A percentile compares a stretch with the other conserved stretches of the same genome.
These are phyloP conservation scores for Mycogona germanica DNA, from an alignment of 2,888 invertebrate genomes.

Conservation along the genomic window DNA sequence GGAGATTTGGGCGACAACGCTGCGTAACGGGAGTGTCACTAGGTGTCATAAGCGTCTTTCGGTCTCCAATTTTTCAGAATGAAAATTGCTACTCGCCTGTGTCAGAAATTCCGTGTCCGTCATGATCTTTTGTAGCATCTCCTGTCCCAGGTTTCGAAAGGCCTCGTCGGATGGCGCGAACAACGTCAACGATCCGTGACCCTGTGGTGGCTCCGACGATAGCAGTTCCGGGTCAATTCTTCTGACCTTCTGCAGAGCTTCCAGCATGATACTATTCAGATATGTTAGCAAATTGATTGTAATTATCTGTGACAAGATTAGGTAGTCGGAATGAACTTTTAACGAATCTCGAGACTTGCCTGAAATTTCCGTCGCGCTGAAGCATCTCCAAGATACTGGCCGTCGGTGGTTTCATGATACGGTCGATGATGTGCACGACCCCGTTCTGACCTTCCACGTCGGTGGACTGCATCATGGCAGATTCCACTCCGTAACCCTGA, in stretches of 20 bases:
- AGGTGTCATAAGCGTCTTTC: too few species aligned
- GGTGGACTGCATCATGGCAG: slow-evolving; percentile 35
- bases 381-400: slow-evolving; percentile 35
- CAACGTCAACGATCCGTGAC: slow-evolving; percentile 41
- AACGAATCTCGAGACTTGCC: slow-evolving; percentile 27
- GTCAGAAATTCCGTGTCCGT: slow-evolving; percentile 29
- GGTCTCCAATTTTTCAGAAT: too few species aligned
- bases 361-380: slow-evolving; percentile 34
- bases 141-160: slow-evolving; percentile 44
- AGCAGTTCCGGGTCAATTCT: slow-evolving; percentile 27
- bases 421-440: slow-evolving; percentile 39
- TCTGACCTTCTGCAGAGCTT: slow-evolving; percentile 32
- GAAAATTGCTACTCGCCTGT: slow-evolving; percentile 30
- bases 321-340: background rate
- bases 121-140: slow-evolving; percentile 30
- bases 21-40: background rate
- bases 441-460: slow-evolving; percentile 39
- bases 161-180: slow-evolving; percentile 56
- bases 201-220: slow-evolving; percentile 21
- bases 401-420: slow-evolving; percentile 37
- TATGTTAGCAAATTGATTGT: too few species aligned
- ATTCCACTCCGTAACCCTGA: slow-evolving; percentile 37
- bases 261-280: slow-evolving; percentile 34
- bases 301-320: background rate
- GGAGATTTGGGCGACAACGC: background rate